These are phyloP conservation scores for Odontophorus gujanensis DNA, from an alignment of 2,113 vertebrate species.

Conservation along the genomic window DNA sequence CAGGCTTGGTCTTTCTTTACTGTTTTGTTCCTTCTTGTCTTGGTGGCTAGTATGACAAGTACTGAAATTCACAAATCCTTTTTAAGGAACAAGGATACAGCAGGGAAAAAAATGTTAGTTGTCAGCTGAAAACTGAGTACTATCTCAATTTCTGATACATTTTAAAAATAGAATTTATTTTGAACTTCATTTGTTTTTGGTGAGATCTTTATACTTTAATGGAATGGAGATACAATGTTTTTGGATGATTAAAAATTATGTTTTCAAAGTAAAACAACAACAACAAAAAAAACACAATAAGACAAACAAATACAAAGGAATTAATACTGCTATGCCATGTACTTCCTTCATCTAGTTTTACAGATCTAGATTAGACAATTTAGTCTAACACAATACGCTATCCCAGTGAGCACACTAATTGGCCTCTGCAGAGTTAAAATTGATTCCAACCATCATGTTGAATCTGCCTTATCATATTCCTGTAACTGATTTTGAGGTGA, in stretches of 20 bases:
- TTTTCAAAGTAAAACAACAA: not conserved
- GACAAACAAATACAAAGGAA: not conserved
- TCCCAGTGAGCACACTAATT: not conserved
- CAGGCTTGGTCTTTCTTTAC: not conserved
- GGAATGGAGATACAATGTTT: not conserved
- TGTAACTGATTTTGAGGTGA: not conserved
- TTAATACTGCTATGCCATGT: not conserved
- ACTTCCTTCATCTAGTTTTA: not conserved
- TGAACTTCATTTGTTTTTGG: not conserved
- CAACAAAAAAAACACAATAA: not conserved
- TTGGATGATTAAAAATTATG: not conserved
- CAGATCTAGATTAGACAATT: not conserved
- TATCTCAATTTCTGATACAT: not conserved
- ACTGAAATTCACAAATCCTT: not conserved
- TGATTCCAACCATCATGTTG: not conserved
- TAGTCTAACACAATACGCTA: not conserved
- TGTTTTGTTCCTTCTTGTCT: constrained; percentile 66
- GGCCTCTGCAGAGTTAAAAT: not conserved
- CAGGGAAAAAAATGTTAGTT: not conserved
- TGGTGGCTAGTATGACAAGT: constrained; percentile 52
- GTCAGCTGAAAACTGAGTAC: not conserved
- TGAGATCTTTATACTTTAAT: not conserved
- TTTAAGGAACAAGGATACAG: not conserved
- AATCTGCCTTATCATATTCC: not conserved
- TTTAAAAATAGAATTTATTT: not conserved